These are phyloP conservation scores for Caenorhabditis briggsae DNA, from an alignment of 1,140 invertebrate genomes.

Conservation along the genomic window DNA sequence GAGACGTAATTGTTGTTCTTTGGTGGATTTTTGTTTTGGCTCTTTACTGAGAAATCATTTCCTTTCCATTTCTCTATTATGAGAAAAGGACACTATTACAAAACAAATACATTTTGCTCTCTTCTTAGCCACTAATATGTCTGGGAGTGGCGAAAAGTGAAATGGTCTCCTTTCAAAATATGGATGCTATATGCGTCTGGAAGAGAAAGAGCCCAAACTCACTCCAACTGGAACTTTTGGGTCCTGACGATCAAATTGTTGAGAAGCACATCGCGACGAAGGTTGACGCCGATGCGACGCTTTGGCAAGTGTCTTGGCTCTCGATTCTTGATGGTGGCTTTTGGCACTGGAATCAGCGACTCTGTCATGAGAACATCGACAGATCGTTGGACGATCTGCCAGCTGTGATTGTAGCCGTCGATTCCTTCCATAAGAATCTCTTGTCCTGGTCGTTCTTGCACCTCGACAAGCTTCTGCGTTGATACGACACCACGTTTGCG, in stretches of 20 bases:
- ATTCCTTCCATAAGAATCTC: not conserved
- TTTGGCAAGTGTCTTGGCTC: slow-evolving; percentile 50
- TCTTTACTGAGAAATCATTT: no score
- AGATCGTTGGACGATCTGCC: not conserved
- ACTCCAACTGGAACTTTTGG: slow-evolving; percentile 33
- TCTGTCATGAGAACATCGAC: slow-evolving; percentile 26
- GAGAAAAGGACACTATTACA: slow-evolving; percentile 14
- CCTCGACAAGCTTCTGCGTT: not conserved
- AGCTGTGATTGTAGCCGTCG: slow-evolving; percentile 31
- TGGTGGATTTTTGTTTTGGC: no score
- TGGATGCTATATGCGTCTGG: slow-evolving; percentile 22
- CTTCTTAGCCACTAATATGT: slow-evolving; percentile 35
- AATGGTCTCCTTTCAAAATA: slow-evolving; percentile 10
- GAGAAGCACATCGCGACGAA: slow-evolving; percentile 13
- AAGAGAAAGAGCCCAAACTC: not conserved
- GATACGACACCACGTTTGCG: no score
- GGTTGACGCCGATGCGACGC: slow-evolving; percentile 30
- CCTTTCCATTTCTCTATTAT: slow-evolving; percentile 8
- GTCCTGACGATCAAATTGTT: slow-evolving; percentile 41
- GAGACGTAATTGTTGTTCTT: no score
- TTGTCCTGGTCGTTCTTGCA: not conserved
- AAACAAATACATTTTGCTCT: slow-evolving; percentile 40
- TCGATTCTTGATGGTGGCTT: not conserved
- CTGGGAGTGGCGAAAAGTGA: slow-evolving; percentile 19
- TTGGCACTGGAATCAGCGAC: slow-evolving; percentile 21